phyloP scores from a whole-genome alignment of 2,888 invertebrate genomes.

The Lasius platythorax region DNA sequence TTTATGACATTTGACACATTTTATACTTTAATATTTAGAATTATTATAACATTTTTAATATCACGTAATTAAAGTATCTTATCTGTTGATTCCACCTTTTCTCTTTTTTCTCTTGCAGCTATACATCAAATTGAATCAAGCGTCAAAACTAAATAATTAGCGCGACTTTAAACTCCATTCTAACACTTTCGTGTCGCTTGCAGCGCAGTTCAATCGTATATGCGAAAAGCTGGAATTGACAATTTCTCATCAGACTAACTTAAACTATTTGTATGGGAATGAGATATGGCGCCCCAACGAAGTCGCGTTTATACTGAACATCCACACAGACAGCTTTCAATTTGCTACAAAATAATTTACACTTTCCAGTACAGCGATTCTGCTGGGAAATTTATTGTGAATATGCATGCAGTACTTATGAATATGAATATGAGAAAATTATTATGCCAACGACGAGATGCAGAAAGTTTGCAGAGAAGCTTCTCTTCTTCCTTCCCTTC shows the following conservation, averaged over 20 bases:
- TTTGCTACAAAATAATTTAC: slow-evolving; percentile 73
- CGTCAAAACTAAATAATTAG: not conserved
- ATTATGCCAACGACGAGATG: slow-evolving; percentile 65
- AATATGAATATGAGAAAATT: slow-evolving; percentile 75
- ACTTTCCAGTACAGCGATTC: slow-evolving; percentile 60
- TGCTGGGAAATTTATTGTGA: slow-evolving; percentile 70
- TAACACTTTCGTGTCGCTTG: not conserved
- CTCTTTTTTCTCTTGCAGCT: not conserved
- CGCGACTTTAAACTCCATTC: slow-evolving; percentile 8
- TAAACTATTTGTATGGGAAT: slow-evolving; percentile 44
- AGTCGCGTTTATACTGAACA: slow-evolving; percentile 13
- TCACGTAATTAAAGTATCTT: not conserved
- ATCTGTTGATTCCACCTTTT: not conserved
- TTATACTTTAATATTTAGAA: not conserved
- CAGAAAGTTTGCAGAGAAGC: slow-evolving; percentile 62
- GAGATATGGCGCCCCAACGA: slow-evolving; percentile 18
- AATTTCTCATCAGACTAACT: slow-evolving; percentile 38
- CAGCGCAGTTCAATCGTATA: not conserved
- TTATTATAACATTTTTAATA: not conserved
- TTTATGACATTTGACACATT: not conserved
- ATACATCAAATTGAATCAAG: not conserved
- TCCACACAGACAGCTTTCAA: slow-evolving; percentile 64
- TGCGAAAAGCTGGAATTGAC: slow-evolving; percentile 61
- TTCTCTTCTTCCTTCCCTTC: not conserved
- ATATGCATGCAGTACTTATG: slow-evolving; percentile 74